Percentiles rank a stretch among this genome's conserved stretches.
phyloP scores from a whole-genome alignment of 1,140 invertebrate genomes.

The Drosophila ironensis region DNA sequence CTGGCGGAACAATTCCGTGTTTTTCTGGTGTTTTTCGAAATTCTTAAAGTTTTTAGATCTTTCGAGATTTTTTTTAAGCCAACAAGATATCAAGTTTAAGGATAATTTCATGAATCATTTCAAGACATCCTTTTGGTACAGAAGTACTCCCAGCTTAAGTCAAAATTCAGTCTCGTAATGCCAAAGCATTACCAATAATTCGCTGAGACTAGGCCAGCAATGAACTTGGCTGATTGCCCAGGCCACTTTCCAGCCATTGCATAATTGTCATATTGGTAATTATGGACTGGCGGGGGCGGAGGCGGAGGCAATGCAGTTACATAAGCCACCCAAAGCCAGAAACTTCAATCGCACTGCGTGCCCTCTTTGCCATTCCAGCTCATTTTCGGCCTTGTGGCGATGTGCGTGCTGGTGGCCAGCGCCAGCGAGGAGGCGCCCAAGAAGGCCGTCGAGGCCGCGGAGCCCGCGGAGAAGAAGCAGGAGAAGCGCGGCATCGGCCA shows the following conservation, averaged over 20 bases:
- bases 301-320: constrained; percentile 49
- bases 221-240: constrained; percentile 67
- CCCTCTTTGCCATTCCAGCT: constrained; percentile 51
- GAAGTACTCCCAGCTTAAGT: no score
- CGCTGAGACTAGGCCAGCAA: constrained; percentile 27
- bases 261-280: constrained; percentile 73
- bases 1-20: constrained; percentile 11
- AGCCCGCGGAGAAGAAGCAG: constrained; percentile 86
- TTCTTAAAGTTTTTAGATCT: no score
- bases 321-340: constrained; percentile 39
- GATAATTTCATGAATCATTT: no score
- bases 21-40: no score
- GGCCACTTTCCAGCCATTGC: constrained; percentile 48
- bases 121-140: no score
- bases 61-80: no score
- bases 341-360: constrained; percentile 27
- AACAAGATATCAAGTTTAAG: no score
- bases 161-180: no score
- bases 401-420: constrained; percentile 69
- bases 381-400: constrained; percentile 84
- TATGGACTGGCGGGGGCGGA: constrained; percentile 37
- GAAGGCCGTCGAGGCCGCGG: constrained; percentile 70
- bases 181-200: background rate
- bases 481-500: constrained; percentile 87
- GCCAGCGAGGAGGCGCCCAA: constrained; percentile 83